Evolutionary conservation across 2,113 vertebrate species (phyloP).

Genomic region (Dicerorhinus sumatrensis): DNA sequence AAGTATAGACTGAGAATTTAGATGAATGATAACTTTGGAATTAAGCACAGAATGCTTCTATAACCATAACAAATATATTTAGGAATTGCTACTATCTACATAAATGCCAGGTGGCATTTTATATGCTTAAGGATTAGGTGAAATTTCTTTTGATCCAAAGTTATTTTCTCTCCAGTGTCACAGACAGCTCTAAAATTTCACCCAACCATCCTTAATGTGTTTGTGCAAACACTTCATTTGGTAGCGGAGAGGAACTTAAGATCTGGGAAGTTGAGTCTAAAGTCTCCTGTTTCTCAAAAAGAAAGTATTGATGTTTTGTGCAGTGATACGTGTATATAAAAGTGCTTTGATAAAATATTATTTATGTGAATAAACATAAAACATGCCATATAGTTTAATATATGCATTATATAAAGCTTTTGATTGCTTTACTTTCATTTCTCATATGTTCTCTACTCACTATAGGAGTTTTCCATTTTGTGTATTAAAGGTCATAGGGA

Average conservation of each 20-base stretch:
- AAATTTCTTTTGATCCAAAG: background rate
- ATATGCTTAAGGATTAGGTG: background rate
- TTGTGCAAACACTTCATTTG: background rate
- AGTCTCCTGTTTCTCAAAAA: background rate
- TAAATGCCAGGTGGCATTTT: background rate
- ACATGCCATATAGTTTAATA: background rate
- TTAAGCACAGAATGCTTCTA: background rate
- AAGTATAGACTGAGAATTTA: background rate
- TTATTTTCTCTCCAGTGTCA: background rate
- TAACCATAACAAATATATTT: background rate
- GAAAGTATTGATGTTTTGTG: background rate
- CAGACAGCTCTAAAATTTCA: background rate
- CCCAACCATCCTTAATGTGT: background rate
- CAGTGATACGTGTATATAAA: background rate
- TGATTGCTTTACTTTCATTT: background rate
- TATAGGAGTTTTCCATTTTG: background rate
- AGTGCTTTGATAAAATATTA: background rate
- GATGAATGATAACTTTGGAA: background rate
- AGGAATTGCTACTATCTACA: background rate
- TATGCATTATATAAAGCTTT: background rate
- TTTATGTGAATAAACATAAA: slow-evolving; percentile 19
- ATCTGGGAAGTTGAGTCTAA: background rate
- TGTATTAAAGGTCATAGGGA: slow-evolving; percentile 12
- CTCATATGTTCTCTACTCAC: background rate
- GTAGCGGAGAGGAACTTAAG: background rate